Evolutionary conservation across 2,888 invertebrate genomes (phyloP), one percentile per base, ranked within the genome.

Genomic region (Anorthoa munda): DNA sequence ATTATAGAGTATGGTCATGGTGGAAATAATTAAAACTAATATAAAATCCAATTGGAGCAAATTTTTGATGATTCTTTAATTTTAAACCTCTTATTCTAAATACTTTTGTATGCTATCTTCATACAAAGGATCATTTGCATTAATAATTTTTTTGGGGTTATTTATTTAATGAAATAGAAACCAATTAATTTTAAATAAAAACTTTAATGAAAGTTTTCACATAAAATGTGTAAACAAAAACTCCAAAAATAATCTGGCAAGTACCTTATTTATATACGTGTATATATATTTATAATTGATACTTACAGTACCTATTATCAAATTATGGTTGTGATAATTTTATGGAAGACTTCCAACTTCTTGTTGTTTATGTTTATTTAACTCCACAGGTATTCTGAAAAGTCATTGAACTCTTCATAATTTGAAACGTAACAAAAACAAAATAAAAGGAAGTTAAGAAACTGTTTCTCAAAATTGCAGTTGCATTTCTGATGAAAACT

Each of bases 321-420:
- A 53, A 50, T 59, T 45, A 58, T 0, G 17, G 21, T 69, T 66
- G 48, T 65, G 55, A 61, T 50, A 4, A 61, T 70, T 50, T 55
- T 65, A 77, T 61, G 73, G 70, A 68, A 81, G 23, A 21, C 60
- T 73, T 77, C 77, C 67, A 81, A 81, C 64, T 77, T 64, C 67
- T 55, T 70, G 59, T 79, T 82, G 79, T 77, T 79, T 79, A 80
- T 39, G 39, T 61, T 71, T 46, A 63, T 61, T 71, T 46, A 63
- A 66, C 79, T 82, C 71, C 65, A 81, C 71, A 70, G 67, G 82
- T 73, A 68, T 68, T 61, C 73, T 68, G 70, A 48, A 48, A 75
- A 68, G 74, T 82, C 55, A 71, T 48, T 48, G 60, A 81, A 73
- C 61, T 77, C 18, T 58, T 67, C 1, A 66, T 48, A 51, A 18